phyloP scores from a whole-genome alignment of 2,113 vertebrate genomes.

The Dendropsophus ebraccatus region DNA sequence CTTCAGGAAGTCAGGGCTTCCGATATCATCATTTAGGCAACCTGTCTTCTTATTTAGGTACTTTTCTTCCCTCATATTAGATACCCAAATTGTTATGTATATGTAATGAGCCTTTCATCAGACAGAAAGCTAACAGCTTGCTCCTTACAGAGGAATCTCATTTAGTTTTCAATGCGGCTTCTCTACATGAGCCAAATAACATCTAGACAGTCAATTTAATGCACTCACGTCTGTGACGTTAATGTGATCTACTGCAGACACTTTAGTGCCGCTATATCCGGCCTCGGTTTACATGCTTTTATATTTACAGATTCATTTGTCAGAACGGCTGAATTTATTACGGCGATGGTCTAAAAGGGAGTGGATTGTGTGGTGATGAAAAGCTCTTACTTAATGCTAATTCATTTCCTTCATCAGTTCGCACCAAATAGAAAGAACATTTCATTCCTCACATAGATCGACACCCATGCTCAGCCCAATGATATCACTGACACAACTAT shows the following conservation, averaged over 20 bases:
- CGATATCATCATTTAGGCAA: background rate
- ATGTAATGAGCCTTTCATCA: conserved; percentile 18
- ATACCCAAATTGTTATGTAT: background rate
- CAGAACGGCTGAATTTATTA: conserved; percentile 15
- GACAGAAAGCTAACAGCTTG: conserved; percentile 18
- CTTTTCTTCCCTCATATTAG: background rate
- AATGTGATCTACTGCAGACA: conserved; percentile 45
- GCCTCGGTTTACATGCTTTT: background rate
- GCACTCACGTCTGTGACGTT: conserved; percentile 24
- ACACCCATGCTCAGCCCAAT: background rate
- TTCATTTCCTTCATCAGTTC: conserved; percentile 4
- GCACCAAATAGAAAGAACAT: background rate
- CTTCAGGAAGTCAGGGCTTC: background rate
- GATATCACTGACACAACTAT: background rate
- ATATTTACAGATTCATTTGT: conserved; percentile 19
- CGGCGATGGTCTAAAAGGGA: conserved; percentile 5
- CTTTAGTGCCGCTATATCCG: conserved; percentile 5
- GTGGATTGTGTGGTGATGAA: background rate
- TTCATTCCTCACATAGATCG: background rate
- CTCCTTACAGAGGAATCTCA: background rate
- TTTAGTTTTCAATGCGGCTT: conserved; percentile 22
- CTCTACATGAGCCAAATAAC: conserved; percentile 37
- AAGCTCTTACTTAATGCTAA: conserved; percentile 28
- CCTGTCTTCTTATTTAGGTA: background rate
- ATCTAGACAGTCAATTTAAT: conserved; percentile 31